Evolutionary conservation across 2,113 vertebrate genomes (phyloP).

Genomic region (Microcebus jonahi): DNA sequence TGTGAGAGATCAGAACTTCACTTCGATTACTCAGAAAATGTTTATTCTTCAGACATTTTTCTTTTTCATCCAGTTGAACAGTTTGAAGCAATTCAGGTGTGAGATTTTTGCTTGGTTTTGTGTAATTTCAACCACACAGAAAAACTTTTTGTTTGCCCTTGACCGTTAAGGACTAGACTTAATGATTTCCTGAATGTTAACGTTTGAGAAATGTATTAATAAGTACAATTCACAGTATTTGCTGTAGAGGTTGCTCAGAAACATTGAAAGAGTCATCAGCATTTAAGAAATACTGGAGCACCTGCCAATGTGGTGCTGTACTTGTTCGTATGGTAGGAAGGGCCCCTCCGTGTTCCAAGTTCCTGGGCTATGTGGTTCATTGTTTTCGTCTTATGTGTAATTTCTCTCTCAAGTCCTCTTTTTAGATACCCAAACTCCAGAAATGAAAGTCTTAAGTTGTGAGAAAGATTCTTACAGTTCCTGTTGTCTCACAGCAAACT

Average conservation of each 20-base stretch:
- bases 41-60: neutral
- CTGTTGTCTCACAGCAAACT: neutral
- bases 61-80: neutral
- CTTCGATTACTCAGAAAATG: neutral
- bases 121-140: neutral
- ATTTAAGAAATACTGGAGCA: neutral
- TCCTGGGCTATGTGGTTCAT: neutral
- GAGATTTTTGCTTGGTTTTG: neutral
- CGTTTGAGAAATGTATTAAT: neutral
- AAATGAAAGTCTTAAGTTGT: neutral
- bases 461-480: neutral
- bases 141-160: neutral
- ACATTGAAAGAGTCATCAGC: neutral
- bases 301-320: too few species aligned
- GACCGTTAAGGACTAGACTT: neutral
- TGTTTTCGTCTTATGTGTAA: neutral
- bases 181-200: neutral
- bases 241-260: neutral
- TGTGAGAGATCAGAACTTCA: neutral
- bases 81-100: neutral
- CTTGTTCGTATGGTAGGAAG: rapidly evolving
- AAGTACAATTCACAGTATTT: neutral
- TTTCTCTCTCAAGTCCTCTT: neutral
- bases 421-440: neutral
- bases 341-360: neutral